Conservation (phyloP, 53 echinoderm and acorn worm species). For the Astropecten irregularis region DNA sequence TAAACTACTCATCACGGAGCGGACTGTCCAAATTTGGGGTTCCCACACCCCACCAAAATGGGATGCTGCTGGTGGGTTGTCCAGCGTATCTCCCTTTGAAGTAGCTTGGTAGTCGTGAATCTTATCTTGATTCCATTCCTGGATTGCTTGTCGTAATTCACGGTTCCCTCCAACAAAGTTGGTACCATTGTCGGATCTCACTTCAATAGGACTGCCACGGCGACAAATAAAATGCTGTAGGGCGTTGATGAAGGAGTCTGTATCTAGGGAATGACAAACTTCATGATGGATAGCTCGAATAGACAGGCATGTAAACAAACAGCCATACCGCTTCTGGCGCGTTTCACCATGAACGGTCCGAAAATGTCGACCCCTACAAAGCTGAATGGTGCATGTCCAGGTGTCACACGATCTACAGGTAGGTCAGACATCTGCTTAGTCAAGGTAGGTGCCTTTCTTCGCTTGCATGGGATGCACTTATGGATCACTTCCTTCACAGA, state of each 20-base stretch:
- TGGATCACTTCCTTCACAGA: constrained; percentile 11
- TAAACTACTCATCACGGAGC: constrained; percentile 33
- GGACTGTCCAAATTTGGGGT: constrained; percentile 35
- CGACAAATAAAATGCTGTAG: not conserved
- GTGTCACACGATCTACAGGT: constrained; percentile 4
- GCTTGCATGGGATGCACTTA: constrained; percentile 21
- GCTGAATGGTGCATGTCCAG: constrained; percentile 21
- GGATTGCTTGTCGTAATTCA: not conserved
- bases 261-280: not conserved
- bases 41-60: constrained; percentile 66
- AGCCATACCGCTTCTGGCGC: constrained; percentile 5
- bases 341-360: constrained; percentile 21
- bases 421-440: constrained; percentile 29
- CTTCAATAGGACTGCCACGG: not conserved
- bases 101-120: not conserved
- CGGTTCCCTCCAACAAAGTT: constrained; percentile 33
- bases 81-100: constrained; percentile 1
- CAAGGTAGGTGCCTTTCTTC: not conserved
- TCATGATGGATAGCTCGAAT: not conserved
- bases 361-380: constrained; percentile 10
- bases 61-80: constrained; percentile 39
- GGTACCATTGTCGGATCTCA: constrained; percentile 47
- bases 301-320: constrained; percentile 34
- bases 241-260: constrained; percentile 1
- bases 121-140: not conserved